Evolutionary conservation across 1,140 invertebrate genomes (phyloP).

Genomic region (Ladona fulva): DNA sequence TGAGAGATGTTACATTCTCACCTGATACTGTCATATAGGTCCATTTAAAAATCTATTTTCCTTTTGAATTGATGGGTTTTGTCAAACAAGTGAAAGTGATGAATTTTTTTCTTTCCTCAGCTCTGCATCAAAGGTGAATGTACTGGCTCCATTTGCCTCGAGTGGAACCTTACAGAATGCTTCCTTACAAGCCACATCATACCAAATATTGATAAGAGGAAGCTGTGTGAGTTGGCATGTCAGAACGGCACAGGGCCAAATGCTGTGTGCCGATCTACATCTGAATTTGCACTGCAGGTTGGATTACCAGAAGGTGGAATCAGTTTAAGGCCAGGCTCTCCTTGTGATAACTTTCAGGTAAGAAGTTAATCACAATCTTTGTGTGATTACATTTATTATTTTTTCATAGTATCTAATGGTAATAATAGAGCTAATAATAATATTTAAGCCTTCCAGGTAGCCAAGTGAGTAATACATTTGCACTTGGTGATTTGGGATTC

Average conservation of each 20-base stretch:
- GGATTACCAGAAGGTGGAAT: slow-evolving; percentile 76
- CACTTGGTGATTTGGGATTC: no score
- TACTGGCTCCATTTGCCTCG: slow-evolving; percentile 87
- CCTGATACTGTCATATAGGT: no score
- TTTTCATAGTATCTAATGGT: no score
- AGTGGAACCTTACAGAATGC: slow-evolving; percentile 90
- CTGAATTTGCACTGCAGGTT: slow-evolving; percentile 64
- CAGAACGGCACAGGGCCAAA: slow-evolving; percentile 65
- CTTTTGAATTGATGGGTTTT: no score
- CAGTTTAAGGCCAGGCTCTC: slow-evolving; percentile 83
- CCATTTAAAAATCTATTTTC: no score
- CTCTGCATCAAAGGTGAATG: slow-evolving; percentile 92
- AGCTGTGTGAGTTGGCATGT: slow-evolving; percentile 92
- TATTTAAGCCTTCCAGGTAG: no score
- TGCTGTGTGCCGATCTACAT: slow-evolving; percentile 75
- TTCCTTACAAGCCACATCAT: slow-evolving; percentile 80
- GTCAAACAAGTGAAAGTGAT: no score
- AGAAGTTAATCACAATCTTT: slow-evolving; percentile 18
- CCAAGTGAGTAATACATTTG: no score
- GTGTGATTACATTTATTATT: slow-evolving; percentile 8
- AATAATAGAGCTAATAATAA: no score
- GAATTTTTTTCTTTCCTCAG: slow-evolving; percentile 33
- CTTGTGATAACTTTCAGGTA: slow-evolving; percentile 96
- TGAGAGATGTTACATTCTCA: no score
- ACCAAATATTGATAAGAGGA: slow-evolving; percentile 76